A percentile compares a stretch with the other conserved stretches of the same genome.
phyloP scores from a whole-genome alignment of 2,888 invertebrate species.

The Spodoptera littoralis region DNA sequence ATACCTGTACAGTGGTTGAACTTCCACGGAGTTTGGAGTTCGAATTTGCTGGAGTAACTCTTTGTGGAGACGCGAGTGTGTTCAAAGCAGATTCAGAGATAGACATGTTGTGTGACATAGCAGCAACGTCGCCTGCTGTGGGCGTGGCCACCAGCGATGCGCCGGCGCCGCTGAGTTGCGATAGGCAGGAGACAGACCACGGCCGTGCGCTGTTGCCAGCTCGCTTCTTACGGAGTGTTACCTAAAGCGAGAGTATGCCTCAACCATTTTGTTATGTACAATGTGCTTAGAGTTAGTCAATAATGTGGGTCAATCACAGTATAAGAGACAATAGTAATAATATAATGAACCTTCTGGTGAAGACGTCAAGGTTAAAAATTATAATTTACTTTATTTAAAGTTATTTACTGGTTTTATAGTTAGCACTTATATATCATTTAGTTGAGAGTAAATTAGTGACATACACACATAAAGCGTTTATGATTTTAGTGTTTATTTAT shows the following conservation, averaged over 20 bases:
- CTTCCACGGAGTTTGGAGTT: constrained; percentile 83
- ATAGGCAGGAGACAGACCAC: constrained; percentile 96
- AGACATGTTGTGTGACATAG: constrained; percentile 91
- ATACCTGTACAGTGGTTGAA: constrained; percentile 85
- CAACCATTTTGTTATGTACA: constrained; percentile 64
- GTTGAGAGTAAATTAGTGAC: constrained; percentile 25
- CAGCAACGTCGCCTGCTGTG: constrained; percentile 74
- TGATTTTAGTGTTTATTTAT: constrained; percentile 30
- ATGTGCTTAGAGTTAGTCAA: constrained; percentile 36
- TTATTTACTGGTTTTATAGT: not conserved
- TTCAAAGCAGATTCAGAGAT: constrained; percentile 97
- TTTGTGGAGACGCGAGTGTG: constrained; percentile 89
- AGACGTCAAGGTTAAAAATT: no score
- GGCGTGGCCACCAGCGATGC: constrained; percentile 82
- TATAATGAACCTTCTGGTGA: no score
- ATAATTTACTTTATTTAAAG: constrained; percentile 12
- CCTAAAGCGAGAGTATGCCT: constrained; percentile 74
- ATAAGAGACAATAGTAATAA: no score
- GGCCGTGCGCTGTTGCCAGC: constrained; percentile 90
- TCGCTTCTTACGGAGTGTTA: constrained; percentile 90
- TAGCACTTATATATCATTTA: constrained; percentile 5
- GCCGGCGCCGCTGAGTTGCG: constrained; percentile 90
- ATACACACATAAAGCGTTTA: constrained; percentile 35
- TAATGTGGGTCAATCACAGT: constrained; percentile 8
- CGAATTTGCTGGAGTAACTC: constrained; percentile 81